Conservation (phyloP, 2,113 vertebrate genomes). For the Notothenia rossii region DNA sequence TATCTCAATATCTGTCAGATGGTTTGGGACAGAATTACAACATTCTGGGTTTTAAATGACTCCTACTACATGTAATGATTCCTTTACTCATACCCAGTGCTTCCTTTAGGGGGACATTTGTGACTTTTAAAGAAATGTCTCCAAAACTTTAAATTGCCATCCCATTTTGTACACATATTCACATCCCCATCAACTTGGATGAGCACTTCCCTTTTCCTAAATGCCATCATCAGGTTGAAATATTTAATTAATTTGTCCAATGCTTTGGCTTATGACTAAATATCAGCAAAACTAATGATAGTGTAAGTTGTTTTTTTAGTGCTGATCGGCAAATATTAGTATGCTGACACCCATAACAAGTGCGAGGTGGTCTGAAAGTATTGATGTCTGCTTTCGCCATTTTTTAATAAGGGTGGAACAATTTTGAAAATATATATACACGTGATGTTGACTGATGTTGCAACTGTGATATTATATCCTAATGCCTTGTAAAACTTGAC, state of each 20-base stretch:
- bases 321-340: not conserved
- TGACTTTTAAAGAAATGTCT: not conserved
- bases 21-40: no score
- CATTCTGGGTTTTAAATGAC: no score
- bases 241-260: not conserved
- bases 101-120: not conserved
- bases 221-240: not conserved
- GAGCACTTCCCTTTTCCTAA: not conserved
- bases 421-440: no score
- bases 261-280: not conserved
- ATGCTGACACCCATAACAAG: not conserved
- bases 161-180: not conserved
- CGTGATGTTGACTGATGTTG: no score
- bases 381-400: not conserved
- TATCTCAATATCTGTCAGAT: no score
- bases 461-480: constrained; percentile 13
- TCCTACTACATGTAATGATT: not conserved
- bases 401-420: not conserved
- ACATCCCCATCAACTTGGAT: not conserved
- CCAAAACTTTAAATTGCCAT: not conserved
- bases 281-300: not conserved
- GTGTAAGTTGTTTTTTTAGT: not conserved
- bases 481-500: constrained; percentile 49
- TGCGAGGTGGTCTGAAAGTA: not conserved
- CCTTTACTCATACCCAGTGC: not conserved